Evolutionary conservation across 2,113 vertebrate genomes (phyloP), one percentile per base, ranked within the genome.

Genomic region (Sylvilagus bachmani): DNA sequence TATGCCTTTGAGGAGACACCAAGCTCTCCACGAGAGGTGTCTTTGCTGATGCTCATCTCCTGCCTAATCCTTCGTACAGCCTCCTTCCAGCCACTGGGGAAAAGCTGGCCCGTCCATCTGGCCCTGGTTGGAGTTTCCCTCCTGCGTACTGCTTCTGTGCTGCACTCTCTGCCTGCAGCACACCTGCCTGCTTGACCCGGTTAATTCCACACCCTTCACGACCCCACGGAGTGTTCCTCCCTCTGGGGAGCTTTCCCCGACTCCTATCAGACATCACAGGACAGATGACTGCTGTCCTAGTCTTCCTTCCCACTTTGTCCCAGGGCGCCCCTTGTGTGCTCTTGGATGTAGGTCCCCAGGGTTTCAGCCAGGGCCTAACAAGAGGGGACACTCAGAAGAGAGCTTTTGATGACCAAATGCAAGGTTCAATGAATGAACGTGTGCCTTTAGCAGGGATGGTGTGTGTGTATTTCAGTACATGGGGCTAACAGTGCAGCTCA

Each of bases 31-130:
- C 5, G 2, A 33, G 6, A 11, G 66, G 6, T 3, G 31, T 93
- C n/a, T 71, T 21, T 67, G 29, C 24, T 25, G 22, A 53, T 1
- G 0, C 61, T 77, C 1, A 0, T 25, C 31, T 44, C 58, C 51
- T 51, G 16, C 14, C n/a, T 10, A 2, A 19, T 1, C 25, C 19
- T 19, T 55, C 3, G 10, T 6, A 36, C 2, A 2, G 4, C 6
- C 38, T 90, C n/a, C 79, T 17, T 74, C 62, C 0, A 8, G 70
- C 7, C 83, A 24, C 92, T 69, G 53, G 33, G 12, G 66, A 66
- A 67, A 11, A 53, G 7, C 38, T 33, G 55, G 55, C 55, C 55
- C 6, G 6, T 77, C 55, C 55, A 38, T 66, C 85, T 94, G 83
- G 86, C 27, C 36, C 66, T 2, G 8, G 17, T 22, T 71, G 14